These are phyloP conservation scores for Hiodon alosoides DNA, from an alignment of 2,113 vertebrate genomes.

Conservation along the genomic window DNA sequence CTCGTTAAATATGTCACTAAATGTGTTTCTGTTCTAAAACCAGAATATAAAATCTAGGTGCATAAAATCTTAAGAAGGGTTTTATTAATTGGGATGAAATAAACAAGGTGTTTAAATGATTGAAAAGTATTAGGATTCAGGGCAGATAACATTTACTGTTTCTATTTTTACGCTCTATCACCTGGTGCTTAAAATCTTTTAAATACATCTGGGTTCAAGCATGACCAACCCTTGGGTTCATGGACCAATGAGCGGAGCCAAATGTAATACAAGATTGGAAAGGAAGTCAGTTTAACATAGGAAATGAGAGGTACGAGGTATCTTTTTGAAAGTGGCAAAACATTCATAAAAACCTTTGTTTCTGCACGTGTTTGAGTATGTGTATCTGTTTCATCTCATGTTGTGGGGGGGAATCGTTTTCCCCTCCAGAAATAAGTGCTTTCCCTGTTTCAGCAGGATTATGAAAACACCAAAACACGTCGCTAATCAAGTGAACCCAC, in stretches of 20 bases:
- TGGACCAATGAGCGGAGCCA: slow-evolving; percentile 47
- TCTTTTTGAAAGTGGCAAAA: slow-evolving; percentile 45
- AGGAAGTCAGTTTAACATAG: slow-evolving; percentile 69
- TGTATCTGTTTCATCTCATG: slow-evolving; percentile 75
- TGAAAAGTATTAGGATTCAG: slow-evolving; percentile 52
- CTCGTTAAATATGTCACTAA: no score
- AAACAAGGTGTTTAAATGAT: slow-evolving; percentile 56
- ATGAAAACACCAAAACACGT: slow-evolving; percentile 91
- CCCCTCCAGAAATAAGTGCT: slow-evolving; percentile 69
- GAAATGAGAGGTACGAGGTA: slow-evolving; percentile 64
- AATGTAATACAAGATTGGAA: slow-evolving; percentile 59
- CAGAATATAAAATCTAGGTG: slow-evolving; percentile 25
- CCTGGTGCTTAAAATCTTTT: slow-evolving; percentile 70
- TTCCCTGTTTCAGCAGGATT: slow-evolving; percentile 93
- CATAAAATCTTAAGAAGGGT: slow-evolving; percentile 53
- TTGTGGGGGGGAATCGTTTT: slow-evolving; percentile 80
- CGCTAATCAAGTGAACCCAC: slow-evolving; percentile 99
- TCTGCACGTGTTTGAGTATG: slow-evolving; percentile 76
- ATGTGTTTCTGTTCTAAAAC: not conserved
- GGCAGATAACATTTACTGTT: slow-evolving; percentile 56
- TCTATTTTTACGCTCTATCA: slow-evolving; percentile 67
- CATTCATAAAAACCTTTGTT: slow-evolving; percentile 43
- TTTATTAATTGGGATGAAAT: slow-evolving; percentile 61
- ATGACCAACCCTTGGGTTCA: slow-evolving; percentile 49
- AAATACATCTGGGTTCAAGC: slow-evolving; percentile 75